Conservation (phyloP, 2,113 vertebrate species). For the Cygnus atratus region DNA sequence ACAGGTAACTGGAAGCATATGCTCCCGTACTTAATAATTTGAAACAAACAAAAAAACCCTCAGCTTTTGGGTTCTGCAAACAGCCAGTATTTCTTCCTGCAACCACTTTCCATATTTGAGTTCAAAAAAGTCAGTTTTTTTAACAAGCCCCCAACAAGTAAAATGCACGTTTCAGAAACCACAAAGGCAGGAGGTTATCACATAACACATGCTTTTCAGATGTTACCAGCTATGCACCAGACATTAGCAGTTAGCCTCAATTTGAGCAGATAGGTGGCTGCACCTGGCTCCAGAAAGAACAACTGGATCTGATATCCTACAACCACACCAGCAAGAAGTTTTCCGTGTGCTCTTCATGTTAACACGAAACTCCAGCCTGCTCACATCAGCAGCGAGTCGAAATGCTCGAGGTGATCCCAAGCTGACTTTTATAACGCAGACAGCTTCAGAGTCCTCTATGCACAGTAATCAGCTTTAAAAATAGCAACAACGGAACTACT, state of each 20-base stretch:
- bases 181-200: neutral
- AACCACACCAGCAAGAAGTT: neutral
- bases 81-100: neutral
- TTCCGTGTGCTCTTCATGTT: neutral
- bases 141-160: neutral
- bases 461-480: slow-evolving; percentile 66
- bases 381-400: neutral
- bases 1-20: neutral
- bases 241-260: neutral
- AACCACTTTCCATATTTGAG: neutral
- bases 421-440: slow-evolving; percentile 24
- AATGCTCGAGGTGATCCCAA: slow-evolving; percentile 5
- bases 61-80: neutral
- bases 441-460: slow-evolving; percentile 22
- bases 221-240: neutral
- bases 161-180: neutral
- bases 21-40: neutral
- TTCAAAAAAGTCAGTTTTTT: neutral
- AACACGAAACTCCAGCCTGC: neutral
- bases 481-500: slow-evolving; percentile 71
- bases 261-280: neutral
- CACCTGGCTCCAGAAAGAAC: neutral
- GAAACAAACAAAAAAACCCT: neutral
- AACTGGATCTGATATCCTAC: neutral
- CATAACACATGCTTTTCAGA: neutral